phyloP scores from a whole-genome alignment of 2,888 invertebrate genomes.

The Ernsta delagoae region DNA sequence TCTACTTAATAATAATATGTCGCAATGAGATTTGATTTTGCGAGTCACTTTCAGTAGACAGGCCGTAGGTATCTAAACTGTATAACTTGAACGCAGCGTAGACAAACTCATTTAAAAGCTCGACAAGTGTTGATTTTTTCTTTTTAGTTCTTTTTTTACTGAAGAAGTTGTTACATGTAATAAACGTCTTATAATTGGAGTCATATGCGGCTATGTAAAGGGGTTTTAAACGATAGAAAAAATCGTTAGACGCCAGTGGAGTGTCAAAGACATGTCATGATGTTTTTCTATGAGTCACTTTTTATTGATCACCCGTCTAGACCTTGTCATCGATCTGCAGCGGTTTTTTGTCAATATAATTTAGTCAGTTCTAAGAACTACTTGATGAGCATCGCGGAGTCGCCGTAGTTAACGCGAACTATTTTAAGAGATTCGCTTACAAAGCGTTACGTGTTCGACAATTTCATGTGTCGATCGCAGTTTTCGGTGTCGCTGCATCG shows the following conservation, averaged over 20 bases:
- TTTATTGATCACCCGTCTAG: conserved; percentile 44
- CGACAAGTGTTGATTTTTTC: conserved; percentile 11
- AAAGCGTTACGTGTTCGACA: conserved; percentile 57
- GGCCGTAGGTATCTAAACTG: not conserved
- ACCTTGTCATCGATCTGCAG: conserved; percentile 48
- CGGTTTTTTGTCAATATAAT: conserved; percentile 59
- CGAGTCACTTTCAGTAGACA: conserved; percentile 9
- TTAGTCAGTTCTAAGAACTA: conserved; percentile 53
- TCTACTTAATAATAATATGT: too few species aligned
- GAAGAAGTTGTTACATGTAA: conserved; percentile 9
- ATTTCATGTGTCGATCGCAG: conserved; percentile 71
- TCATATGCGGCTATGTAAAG: conserved; percentile 10
- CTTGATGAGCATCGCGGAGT: conserved; percentile 49
- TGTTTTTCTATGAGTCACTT: conserved; percentile 40
- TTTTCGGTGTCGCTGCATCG: conserved; percentile 54
- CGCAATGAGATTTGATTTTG: conserved; percentile 11
- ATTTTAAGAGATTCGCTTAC: conserved; percentile 54
- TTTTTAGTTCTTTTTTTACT: conserved; percentile 13
- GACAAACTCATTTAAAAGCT: conserved; percentile 13
- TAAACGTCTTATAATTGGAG: conserved; percentile 9
- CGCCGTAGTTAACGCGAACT: conserved; percentile 40
- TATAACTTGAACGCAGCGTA: too few species aligned
- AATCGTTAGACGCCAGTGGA: conserved; percentile 18
- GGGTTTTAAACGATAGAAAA: conserved; percentile 14
- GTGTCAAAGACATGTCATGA: conserved; percentile 39